Base-by-base conservation (phyloP, 37 sponge, comb jelly and placozoan species). In the Oopsacas minuta region DNA sequence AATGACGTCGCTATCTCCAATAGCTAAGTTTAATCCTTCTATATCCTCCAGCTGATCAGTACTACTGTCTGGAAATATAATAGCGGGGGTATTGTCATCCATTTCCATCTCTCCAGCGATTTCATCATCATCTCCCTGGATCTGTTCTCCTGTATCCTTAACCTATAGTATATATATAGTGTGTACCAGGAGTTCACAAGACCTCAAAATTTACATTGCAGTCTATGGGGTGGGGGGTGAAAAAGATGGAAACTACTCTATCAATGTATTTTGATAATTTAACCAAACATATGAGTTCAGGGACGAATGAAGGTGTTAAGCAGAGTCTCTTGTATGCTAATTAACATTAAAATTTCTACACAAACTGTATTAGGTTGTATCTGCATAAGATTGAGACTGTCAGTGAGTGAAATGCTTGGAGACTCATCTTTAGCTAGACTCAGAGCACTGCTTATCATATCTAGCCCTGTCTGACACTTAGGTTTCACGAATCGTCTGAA, bases 351-450 rank as follows among this genome's bases (percentile, higher is more conserved):
- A n/a, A n/a, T n/a, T n/a, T n/a, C n/a, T n/a, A n/a, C n/a, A n/a
- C n/a, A n/a, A n/a, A n/a, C n/a, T n/a, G n/a, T n/a, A n/a, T 61
- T 61, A 5, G 75, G 7, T 34, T 61, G 20, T 10, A 61, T 61
- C 32, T 61, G 7, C 75, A 61, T 61, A 3, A 61, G 75, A 12
- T n/a, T 61, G 75, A 61, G 75, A n/a, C 75, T 61, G 75, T 61
- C 75, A 12, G 75, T 61, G 7, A 61, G 20, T 32, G 75, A 20
- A 3, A 25, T 10, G 75, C 28, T n/a, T 3, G 5, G 1, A 61
- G 30, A 25, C 28, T 61, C 75, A 34, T 61, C 30, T n/a, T 12
- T 61, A 12, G 22, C 75, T 3, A 61, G 75, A 61, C 75, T 61
- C 5, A 61, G 75, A 10, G 75, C 22, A 34, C 75, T 61, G 75